Evolutionary conservation across 1,140 invertebrate species (phyloP).

Genomic region (Adelges cooleyi): DNA sequence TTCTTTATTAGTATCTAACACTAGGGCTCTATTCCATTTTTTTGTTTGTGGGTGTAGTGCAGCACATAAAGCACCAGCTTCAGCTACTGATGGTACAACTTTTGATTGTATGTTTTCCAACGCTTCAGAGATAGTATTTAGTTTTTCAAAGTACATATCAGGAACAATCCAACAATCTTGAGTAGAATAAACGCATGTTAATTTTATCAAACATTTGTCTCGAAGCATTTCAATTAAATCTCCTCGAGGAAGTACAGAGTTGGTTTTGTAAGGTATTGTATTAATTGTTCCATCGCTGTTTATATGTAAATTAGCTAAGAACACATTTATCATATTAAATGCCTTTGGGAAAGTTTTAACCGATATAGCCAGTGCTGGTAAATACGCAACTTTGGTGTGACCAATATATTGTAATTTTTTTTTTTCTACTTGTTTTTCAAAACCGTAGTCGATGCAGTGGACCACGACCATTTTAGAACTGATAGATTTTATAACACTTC

Average conservation of each 20-base stretch:
- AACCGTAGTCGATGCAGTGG: constrained; percentile 17
- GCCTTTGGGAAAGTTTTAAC: constrained; percentile 17
- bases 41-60: not conserved
- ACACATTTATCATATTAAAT: not conserved
- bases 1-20: not conserved
- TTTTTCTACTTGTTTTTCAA: constrained; percentile 4
- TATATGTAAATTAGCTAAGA: constrained; percentile 1
- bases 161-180: constrained; percentile 18
- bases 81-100: not conserved
- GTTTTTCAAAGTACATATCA: not conserved
- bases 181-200: not conserved
- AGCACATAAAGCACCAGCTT: constrained; percentile 20
- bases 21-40: not conserved
- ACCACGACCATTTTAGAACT: not conserved
- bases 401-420: constrained; percentile 7
- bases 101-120: constrained; percentile 4
- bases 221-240: constrained; percentile 3
- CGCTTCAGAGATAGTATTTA: not conserved
- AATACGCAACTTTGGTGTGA: not conserved
- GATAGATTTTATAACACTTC: constrained; percentile 7
- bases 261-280: not conserved
- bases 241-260: not conserved
- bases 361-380: not conserved
- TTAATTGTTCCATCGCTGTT: not conserved
- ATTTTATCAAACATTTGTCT: constrained; percentile 5